phyloP scores from a whole-genome alignment of 1,140 invertebrate genomes.

The Drosophila varians region DNA sequence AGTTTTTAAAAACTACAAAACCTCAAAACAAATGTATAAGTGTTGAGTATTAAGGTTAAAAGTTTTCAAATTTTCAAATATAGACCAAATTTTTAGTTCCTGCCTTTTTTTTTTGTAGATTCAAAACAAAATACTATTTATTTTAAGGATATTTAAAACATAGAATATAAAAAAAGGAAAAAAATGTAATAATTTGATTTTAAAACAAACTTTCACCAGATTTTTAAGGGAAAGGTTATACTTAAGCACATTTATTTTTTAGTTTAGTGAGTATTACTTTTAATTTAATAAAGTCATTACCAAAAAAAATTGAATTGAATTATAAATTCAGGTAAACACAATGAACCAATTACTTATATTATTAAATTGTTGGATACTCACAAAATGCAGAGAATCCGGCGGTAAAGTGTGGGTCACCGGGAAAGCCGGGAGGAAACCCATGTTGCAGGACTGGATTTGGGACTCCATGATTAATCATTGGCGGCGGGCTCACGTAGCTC shows the following conservation, averaged over 20 bases:
- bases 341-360: not conserved
- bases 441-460: conserved; percentile 48
- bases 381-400: conserved; percentile 78
- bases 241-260: no score
- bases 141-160: no score
- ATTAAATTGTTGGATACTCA: no score
- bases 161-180: no score
- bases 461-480: conserved; percentile 3
- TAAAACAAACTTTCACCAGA: not conserved
- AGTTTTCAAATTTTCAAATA: not conserved
- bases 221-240: not conserved
- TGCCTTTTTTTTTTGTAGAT: not conserved
- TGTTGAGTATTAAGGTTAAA: not conserved
- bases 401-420: conserved; percentile 67
- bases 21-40: conserved; percentile 43
- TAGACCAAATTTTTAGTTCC: not conserved
- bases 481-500: conserved; percentile 9
- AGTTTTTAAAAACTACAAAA: conserved; percentile 39
- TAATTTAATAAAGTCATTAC: not conserved
- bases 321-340: not conserved
- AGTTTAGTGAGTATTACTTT: not conserved
- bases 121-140: not conserved
- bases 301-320: not conserved
- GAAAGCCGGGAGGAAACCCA: conserved; percentile 49
- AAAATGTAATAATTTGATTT: not conserved